Evolutionary conservation across 1,140 invertebrate genomes (phyloP).

Genomic region (Helicoverpa armigera): DNA sequence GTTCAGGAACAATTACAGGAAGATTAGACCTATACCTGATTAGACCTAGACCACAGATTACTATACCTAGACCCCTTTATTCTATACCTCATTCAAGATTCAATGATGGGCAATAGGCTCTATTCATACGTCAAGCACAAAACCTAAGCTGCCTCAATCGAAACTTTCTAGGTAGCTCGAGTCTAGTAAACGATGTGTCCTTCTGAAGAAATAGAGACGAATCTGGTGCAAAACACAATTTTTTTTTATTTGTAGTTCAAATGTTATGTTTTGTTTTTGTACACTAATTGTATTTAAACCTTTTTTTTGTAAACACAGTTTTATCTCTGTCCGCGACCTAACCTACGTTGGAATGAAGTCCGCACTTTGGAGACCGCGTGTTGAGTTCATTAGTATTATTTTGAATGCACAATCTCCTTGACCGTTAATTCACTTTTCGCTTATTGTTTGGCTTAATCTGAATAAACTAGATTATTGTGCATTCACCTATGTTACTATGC

Average conservation of each 20-base stretch:
- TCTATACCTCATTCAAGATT: too few species aligned
- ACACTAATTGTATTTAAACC: neutral
- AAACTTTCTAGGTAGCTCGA: too few species aligned
- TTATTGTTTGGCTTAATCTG: neutral
- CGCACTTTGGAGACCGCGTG: conserved; percentile 6
- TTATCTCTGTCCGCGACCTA: conserved; percentile 24
- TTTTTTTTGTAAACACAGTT: conserved; percentile 3
- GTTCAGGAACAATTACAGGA: too few species aligned
- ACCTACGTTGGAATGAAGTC: conserved; percentile 8
- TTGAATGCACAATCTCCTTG: conserved; percentile 20
- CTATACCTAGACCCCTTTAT: too few species aligned
- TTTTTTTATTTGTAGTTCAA: neutral
- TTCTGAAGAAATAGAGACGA: too few species aligned
- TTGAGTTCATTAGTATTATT: conserved; percentile 18
- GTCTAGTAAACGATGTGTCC: too few species aligned
- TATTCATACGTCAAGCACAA: too few species aligned
- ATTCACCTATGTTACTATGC: neutral
- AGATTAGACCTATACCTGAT: too few species aligned
- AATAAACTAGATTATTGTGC: too few species aligned
- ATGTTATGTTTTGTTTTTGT: neutral
- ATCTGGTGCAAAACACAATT: neutral
- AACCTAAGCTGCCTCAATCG: too few species aligned
- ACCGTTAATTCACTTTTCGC: conserved; percentile 11
- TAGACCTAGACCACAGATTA: too few species aligned
- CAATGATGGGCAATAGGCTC: too few species aligned